phyloP scores from a whole-genome alignment of 1,140 invertebrate genomes.

The Apolygus lucorum region DNA sequence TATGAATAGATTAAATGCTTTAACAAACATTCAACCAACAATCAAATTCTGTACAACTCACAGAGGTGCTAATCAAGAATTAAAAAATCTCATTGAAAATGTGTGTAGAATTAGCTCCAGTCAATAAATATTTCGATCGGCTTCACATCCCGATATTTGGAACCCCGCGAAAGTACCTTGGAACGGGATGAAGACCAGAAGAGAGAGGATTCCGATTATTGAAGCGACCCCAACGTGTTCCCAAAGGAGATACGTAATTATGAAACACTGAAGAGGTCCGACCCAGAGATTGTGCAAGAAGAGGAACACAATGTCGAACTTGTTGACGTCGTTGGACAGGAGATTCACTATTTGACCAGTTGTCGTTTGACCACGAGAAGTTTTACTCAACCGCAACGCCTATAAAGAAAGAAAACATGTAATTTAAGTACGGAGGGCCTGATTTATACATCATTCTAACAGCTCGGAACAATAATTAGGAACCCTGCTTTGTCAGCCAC shows the following conservation, averaged over 20 bases:
- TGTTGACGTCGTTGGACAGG: slow-evolving; percentile 78
- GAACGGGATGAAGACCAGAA: slow-evolving; percentile 73
- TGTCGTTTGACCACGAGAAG: slow-evolving; percentile 63
- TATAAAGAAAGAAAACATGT: no score
- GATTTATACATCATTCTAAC: no score
- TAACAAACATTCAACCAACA: no score
- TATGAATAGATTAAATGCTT: no score
- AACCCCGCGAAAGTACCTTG: slow-evolving; percentile 61
- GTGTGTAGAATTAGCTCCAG: no score
- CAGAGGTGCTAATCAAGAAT: no score
- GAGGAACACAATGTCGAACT: slow-evolving; percentile 57
- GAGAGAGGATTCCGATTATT: slow-evolving; percentile 64
- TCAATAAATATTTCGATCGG: no score
- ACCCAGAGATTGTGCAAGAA: slow-evolving; percentile 71
- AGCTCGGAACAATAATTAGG: no score
- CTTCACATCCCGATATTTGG: no score
- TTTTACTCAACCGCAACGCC: slow-evolving; percentile 54
- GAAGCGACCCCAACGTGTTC: slow-evolving; percentile 60
- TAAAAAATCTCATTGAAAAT: no score
- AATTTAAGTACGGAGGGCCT: no score
- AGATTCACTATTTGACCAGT: slow-evolving; percentile 85
- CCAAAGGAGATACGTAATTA: slow-evolving; percentile 69
- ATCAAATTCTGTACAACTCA: background rate
- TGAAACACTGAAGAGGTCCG: slow-evolving; percentile 67
- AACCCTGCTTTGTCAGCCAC: no score